These are phyloP conservation scores for Magallana ariakensis DNA, from an alignment of 1,140 invertebrate species.

Conservation along the genomic window DNA sequence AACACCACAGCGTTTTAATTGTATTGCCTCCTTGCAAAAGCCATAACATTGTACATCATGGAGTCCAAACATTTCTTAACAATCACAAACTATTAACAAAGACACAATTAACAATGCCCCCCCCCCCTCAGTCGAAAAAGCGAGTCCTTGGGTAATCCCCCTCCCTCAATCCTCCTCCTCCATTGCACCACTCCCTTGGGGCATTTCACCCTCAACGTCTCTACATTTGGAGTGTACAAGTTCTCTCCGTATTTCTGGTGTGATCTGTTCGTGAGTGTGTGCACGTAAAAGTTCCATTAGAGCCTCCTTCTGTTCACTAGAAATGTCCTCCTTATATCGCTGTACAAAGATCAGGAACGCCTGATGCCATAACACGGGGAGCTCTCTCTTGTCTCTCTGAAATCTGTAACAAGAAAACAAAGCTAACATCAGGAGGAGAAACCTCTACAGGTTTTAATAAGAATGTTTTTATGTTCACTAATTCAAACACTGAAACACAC, in stretches of 20 bases:
- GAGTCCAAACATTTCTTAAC: too few species aligned
- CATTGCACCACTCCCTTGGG: background rate
- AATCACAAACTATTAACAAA: too few species aligned
- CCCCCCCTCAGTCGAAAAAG: too few species aligned
- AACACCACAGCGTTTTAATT: too few species aligned
- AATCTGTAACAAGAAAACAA: conserved; percentile 84
- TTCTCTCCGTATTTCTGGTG: conserved; percentile 91
- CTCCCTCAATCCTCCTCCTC: background rate
- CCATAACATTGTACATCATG: too few species aligned
- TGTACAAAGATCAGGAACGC: conserved; percentile 95
- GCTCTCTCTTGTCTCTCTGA: conserved; percentile 87
- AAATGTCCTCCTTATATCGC: conserved; percentile 96
- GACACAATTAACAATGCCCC: too few species aligned
- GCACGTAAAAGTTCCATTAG: conserved; percentile 88
- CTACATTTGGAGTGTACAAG: conserved; percentile 90
- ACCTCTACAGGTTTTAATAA: background rate
- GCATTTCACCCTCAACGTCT: conserved; percentile 81
- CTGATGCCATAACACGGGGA: conserved; percentile 99
- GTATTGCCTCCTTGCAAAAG: too few species aligned
- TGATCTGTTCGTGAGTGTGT: conserved; percentile 91
- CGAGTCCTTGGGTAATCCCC: too few species aligned
- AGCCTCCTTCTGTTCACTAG: conserved; percentile 93
- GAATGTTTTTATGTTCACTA: background rate
- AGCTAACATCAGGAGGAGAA: too few species aligned
- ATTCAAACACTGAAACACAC: background rate